Base-by-base conservation (phyloP, 2,797 vertebrate genomes). In the Gambusia yucatana region DNA sequence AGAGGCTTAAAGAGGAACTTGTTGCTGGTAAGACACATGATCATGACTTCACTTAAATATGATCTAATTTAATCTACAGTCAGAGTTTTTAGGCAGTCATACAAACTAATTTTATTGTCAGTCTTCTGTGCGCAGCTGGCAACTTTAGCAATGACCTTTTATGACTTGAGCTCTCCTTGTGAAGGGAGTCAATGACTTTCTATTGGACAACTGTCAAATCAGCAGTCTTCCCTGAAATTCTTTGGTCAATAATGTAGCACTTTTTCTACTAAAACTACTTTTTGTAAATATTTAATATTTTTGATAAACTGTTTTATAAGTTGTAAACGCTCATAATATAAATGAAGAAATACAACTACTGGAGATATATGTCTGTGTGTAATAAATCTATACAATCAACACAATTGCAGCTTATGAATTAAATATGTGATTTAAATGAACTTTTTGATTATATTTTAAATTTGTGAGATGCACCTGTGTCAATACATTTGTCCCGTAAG, bases 1-100 rank as follows among this genome's bases (percentile, higher is more conserved):
- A 7, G 28, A 77, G 47, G 43, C 73, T 63, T 39, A 33, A 13
- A 67, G 74, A 77, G 13, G 8, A 78, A 48, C 48, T 36, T 7
- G 2, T 46, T 70, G 22, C 74, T 8, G 91, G 90, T 92, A 92
- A 92, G 90, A 83, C 2, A 85, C 6, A 63, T 72, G 65, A 43
- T 75, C 55, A 43, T 1, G 20, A 70, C 13, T 77, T 5, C 10
- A 30, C 6, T n/a, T 11, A 33, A 33, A 33, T 33, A 33, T 33
- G 33, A 33, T 33, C 36, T 39, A 39, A 39, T 48, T 9, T 14
- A 14, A 39, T 28, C 36, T n/a, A 74, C 33, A 41, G 33, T 73
- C 13, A 55, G 36, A 22, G 50, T 13, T 13, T 39, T 3, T 6
- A 39, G 50, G 7, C 20, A 52, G 50, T 52, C 52, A 25, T 52